Conservation (phyloP, 2,797 vertebrate genomes). For the Natrix natrix region DNA sequence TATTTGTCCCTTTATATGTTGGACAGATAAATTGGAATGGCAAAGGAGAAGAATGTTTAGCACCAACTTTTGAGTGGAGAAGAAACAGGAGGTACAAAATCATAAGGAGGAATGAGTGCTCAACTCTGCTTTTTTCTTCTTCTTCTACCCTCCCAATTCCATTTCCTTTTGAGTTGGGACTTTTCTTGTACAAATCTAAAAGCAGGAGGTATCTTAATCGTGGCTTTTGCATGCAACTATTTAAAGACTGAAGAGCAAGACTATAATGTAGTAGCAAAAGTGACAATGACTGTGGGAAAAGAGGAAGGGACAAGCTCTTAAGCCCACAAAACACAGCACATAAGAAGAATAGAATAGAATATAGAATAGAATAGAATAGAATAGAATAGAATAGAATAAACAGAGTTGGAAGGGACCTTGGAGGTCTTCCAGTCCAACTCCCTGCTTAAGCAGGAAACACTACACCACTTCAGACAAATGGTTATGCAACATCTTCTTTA, state of each 20-base stretch:
- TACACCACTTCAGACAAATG: no score
- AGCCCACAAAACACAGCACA: neutral
- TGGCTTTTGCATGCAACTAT: neutral
- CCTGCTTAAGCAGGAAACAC: no score
- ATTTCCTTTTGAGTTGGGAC: neutral
- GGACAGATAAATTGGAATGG: no score
- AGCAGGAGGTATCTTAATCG: neutral
- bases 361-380: no score
- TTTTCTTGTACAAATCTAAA: neutral
- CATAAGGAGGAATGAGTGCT: neutral
- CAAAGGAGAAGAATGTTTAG: neutral
- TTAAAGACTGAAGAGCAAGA: neutral
- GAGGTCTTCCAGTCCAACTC: no score
- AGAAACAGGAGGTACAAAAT: neutral
- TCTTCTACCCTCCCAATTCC: neutral
- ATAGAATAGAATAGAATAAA: no score
- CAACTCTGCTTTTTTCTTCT: neutral
- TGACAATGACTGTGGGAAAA: neutral
- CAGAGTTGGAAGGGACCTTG: no score
- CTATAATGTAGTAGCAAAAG: neutral
- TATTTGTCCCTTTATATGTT: no score
- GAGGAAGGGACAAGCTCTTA: neutral
- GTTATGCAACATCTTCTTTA: no score
- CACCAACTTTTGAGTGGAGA: neutral
- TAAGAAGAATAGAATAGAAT: neutral